Conservation (phyloP, 2,888 invertebrate species). For the Mythimna lalbum region DNA sequence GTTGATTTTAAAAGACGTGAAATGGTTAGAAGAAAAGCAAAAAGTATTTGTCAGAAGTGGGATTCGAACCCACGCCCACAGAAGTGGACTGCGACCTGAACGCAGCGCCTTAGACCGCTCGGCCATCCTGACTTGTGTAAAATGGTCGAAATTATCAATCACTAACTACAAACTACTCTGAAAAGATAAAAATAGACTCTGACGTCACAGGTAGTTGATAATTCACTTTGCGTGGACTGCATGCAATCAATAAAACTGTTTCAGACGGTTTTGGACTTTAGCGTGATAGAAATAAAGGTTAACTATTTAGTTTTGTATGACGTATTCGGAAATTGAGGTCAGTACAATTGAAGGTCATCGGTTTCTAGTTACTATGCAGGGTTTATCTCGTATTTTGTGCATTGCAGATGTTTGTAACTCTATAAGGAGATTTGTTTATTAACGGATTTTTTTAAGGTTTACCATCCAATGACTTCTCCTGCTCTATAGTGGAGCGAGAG, state of each 20-base stretch:
- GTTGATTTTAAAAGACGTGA: no score
- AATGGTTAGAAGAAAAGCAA: constrained; percentile 25
- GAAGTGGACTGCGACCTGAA: constrained; percentile 89
- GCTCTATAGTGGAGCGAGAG: no score
- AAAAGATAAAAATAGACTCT: constrained; percentile 56
- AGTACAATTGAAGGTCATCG: constrained; percentile 48
- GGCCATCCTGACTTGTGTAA: constrained; percentile 80
- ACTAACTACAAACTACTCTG: constrained; percentile 1
- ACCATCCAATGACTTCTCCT: no score
- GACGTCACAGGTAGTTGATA: constrained; percentile 67
- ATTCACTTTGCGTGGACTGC: constrained; percentile 52
- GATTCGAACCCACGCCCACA: constrained; percentile 89
- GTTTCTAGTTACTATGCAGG: constrained; percentile 14
- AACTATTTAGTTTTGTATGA: constrained; percentile 10
- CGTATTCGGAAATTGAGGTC: constrained; percentile 41
- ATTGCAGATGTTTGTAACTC: constrained; percentile 29
- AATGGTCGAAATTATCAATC: constrained; percentile 61
- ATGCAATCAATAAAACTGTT: constrained; percentile 24
- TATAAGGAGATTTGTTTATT: no score
- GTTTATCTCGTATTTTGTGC: constrained; percentile 24
- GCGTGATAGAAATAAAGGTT: accelerated
- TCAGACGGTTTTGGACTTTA: constrained; percentile 33
- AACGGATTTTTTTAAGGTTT: no score
- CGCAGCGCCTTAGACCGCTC: constrained; percentile 89
- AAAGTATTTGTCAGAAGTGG: constrained; percentile 85